phyloP scores from a whole-genome alignment of 2,113 vertebrate species.

The Boulengerochromis microlepis region DNA sequence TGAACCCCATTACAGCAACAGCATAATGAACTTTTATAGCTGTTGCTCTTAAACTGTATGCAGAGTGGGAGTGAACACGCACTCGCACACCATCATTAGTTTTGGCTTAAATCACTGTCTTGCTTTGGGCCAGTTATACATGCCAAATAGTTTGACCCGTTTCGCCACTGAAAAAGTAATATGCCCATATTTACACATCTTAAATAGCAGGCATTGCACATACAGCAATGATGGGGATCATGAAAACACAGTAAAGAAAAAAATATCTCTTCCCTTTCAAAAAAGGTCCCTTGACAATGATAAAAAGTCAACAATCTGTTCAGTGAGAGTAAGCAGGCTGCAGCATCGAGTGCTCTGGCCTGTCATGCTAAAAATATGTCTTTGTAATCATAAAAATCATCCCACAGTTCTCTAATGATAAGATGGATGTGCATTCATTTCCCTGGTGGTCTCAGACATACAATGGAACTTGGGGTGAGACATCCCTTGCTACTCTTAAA shows the following conservation, averaged over 20 bases:
- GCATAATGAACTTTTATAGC: slow-evolving; percentile 69
- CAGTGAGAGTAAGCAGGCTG: background rate
- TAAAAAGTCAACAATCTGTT: background rate
- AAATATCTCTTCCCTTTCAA: background rate
- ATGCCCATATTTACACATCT: slow-evolving; percentile 39
- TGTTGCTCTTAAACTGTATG: slow-evolving; percentile 62
- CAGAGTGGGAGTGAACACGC: slow-evolving; percentile 45
- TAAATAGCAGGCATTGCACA: background rate
- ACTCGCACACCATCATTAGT: slow-evolving; percentile 59
- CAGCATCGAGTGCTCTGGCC: background rate
- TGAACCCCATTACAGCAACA: slow-evolving; percentile 59
- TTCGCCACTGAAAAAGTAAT: slow-evolving; percentile 26
- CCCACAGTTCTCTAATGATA: slow-evolving; percentile 7
- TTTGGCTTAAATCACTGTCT: slow-evolving; percentile 44
- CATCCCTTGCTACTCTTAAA: slow-evolving; percentile 70
- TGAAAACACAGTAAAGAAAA: background rate
- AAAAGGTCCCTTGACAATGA: background rate
- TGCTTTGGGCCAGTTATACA: slow-evolving; percentile 21
- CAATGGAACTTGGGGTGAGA: slow-evolving; percentile 51
- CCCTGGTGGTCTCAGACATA: slow-evolving; percentile 67
- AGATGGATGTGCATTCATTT: slow-evolving; percentile 37
- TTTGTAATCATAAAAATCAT: background rate
- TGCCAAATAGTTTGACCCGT: slow-evolving; percentile 46
- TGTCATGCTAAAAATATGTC: background rate
- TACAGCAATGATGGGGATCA: background rate